These are phyloP conservation scores for Hemichromis elongatus DNA, from an alignment of 2,113 vertebrate genomes.

Conservation along the genomic window DNA sequence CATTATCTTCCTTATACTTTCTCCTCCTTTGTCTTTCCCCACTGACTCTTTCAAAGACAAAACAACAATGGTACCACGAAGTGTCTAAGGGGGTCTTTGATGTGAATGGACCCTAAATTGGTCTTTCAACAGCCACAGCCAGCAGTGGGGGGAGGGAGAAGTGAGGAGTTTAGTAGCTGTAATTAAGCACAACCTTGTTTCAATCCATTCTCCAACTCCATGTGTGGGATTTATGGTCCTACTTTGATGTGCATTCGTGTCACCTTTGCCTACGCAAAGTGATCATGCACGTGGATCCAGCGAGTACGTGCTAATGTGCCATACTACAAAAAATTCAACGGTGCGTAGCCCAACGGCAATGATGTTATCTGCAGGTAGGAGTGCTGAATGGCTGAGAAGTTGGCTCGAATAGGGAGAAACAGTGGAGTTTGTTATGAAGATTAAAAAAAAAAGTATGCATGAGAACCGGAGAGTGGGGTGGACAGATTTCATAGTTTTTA, in stretches of 20 bases:
- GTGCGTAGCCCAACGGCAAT: neutral
- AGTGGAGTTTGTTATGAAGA: neutral
- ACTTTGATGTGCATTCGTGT: neutral
- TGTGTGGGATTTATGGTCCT: neutral
- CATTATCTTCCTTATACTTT: constrained; percentile 16
- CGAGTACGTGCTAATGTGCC: neutral
- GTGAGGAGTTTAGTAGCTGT: neutral
- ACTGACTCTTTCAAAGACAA: constrained; percentile 35
- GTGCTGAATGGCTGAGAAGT: neutral
- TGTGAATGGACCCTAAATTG: constrained; percentile 39
- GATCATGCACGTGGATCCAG: neutral
- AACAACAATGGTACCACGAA: constrained; percentile 52
- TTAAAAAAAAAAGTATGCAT: neutral
- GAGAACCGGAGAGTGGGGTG: neutral
- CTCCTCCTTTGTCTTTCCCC: neutral
- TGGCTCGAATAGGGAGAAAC: neutral
- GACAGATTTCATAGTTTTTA: neutral
- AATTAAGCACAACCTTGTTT: neutral
- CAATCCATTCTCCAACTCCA: neutral
- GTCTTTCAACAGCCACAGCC: constrained; percentile 6
- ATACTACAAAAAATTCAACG: neutral
- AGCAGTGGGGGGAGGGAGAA: neutral
- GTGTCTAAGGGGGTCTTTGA: constrained; percentile 39
- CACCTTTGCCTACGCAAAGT: neutral
- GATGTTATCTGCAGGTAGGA: neutral